These are phyloP conservation scores for Drosophila tripunctata DNA, from an alignment of 2,888 invertebrate genomes.

Conservation along the genomic window DNA sequence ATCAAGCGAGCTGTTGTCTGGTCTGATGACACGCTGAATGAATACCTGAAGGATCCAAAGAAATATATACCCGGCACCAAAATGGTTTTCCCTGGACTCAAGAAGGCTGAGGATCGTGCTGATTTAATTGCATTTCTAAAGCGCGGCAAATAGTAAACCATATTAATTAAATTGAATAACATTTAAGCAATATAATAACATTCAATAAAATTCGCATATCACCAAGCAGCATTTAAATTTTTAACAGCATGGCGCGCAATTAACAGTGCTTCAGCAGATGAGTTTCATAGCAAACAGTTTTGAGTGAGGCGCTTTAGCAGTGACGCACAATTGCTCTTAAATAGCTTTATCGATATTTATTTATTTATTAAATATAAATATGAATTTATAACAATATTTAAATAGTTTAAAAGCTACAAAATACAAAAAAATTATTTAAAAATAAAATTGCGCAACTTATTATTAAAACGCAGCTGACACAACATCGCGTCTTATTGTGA, in stretches of 20 bases:
- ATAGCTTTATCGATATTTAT: neutral
- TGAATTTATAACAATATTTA: no score
- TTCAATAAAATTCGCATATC: neutral
- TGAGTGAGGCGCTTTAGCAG: neutral
- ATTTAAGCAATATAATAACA: neutral
- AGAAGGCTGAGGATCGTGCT: conserved; percentile 96
- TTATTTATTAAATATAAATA: no score
- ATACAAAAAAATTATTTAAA: neutral
- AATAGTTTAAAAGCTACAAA: neutral
- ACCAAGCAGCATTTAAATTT: neutral
- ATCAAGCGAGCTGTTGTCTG: conserved; percentile 98
- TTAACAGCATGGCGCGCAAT: neutral
- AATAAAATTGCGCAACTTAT: no score
- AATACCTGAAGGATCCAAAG: conserved; percentile 98
- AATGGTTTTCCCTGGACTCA: conserved; percentile 99
- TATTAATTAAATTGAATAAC: neutral
- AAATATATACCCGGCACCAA: conserved; percentile 99
- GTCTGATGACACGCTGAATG: conserved; percentile 95
- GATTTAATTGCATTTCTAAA: conserved; percentile 97
- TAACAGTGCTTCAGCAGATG: neutral
- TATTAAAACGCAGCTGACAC: no score
- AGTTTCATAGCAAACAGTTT: neutral
- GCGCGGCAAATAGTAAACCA: conserved; percentile 55
- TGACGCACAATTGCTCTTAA: no score
- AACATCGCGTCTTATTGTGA: neutral